Percentiles rank a stretch among this genome's conserved stretches.
Evolutionary conservation across 2,797 vertebrate species (phyloP).

Genomic region (Nyctalus aviator): DNA sequence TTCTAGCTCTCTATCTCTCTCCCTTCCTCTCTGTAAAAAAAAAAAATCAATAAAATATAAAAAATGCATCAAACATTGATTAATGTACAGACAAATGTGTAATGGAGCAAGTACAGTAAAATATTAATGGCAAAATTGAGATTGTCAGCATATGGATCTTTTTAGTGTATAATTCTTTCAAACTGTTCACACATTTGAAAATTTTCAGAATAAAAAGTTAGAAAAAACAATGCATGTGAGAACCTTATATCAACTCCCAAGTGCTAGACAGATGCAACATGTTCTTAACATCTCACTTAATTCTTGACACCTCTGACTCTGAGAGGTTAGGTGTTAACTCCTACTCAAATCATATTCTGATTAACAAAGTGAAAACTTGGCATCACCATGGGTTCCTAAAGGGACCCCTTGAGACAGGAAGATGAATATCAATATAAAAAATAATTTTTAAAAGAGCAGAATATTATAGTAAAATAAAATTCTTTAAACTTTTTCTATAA

Average conservation of each 20-base stretch:
- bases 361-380: neutral
- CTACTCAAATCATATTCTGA: neutral
- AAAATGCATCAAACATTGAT: neutral
- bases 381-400: neutral
- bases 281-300: neutral
- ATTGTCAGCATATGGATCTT: neutral
- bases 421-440: neutral
- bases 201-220: neutral
- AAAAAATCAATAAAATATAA: too few species aligned
- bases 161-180: neutral
- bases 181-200: neutral
- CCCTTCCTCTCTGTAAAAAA: too few species aligned
- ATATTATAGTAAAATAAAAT: neutral
- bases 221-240: neutral
- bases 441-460: neutral
- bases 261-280: neutral
- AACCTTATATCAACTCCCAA: neutral
- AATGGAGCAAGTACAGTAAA: neutral
- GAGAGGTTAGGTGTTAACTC: neutral
- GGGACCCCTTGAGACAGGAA: neutral
- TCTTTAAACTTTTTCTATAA: neutral
- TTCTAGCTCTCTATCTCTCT: too few species aligned
- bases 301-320: neutral
- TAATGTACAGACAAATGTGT: neutral
- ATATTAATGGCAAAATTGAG: conserved; percentile 7